A percentile compares a stretch with the other conserved stretches of the same genome.
phyloP scores from a whole-genome alignment of 2,113 vertebrate species.

The Hyaena hyaena region DNA sequence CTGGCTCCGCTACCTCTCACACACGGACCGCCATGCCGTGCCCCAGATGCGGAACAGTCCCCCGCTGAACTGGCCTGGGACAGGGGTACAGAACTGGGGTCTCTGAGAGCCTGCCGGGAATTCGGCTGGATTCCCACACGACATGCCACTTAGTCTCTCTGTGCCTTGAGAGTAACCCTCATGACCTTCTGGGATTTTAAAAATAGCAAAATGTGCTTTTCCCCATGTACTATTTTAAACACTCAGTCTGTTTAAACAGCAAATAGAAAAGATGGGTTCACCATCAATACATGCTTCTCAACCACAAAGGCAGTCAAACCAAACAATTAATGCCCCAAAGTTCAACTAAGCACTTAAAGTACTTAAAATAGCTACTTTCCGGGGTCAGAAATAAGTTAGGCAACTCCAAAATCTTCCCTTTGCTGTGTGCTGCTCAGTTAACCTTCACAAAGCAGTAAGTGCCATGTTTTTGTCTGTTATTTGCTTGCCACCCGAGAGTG shows the following conservation, averaged over 20 bases:
- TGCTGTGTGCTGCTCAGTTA: background rate
- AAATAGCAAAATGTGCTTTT: background rate
- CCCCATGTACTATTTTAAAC: background rate
- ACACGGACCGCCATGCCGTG: background rate
- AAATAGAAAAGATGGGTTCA: background rate
- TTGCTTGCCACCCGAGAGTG: background rate
- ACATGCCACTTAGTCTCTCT: background rate
- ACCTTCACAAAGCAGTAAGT: background rate
- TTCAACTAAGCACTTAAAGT: background rate
- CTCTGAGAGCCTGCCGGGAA: background rate
- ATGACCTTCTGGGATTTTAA: background rate
- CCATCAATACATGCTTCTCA: background rate
- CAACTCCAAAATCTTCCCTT: background rate
- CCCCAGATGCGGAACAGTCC: background rate
- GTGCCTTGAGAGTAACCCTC: background rate
- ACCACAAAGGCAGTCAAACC: background rate
- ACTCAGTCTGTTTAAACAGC: background rate
- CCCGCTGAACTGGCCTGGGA: background rate
- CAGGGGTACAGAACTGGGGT: background rate
- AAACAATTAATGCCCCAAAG: background rate
- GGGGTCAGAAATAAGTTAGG: background rate
- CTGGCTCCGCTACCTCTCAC: background rate
- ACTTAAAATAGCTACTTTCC: background rate
- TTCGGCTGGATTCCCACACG: rapidly evolving
- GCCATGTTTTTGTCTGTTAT: too few species aligned